These are phyloP conservation scores for Galeopterus variegatus DNA, from an alignment of 2,113 vertebrate genomes.

Conservation along the genomic window DNA sequence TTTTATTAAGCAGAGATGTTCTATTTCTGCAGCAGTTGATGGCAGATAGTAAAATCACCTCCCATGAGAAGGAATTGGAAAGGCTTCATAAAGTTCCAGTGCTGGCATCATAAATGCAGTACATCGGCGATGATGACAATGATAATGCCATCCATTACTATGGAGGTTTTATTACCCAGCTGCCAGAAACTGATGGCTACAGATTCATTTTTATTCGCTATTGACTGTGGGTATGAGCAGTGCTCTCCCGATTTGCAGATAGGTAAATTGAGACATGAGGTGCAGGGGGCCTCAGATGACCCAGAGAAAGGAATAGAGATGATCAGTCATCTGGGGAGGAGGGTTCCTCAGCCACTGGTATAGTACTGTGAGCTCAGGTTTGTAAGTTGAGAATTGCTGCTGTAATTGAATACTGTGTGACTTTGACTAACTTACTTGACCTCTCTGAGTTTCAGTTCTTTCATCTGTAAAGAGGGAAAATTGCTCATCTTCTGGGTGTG, in stretches of 20 bases:
- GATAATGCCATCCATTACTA: accelerated
- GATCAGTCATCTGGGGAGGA: not conserved
- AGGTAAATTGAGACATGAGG: not conserved
- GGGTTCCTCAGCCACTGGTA: not conserved
- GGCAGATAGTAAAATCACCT: not conserved
- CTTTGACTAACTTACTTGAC: accelerated
- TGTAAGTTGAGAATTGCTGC: not conserved
- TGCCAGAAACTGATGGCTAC: accelerated
- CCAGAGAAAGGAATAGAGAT: not conserved
- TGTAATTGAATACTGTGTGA: accelerated
- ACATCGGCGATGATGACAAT: accelerated
- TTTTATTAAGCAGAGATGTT: not conserved
- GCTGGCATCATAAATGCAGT: not conserved
- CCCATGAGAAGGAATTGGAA: not conserved
- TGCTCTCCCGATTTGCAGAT: not conserved
- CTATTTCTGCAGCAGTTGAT: not conserved
- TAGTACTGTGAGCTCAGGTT: accelerated
- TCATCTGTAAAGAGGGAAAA: not conserved
- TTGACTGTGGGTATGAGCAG: accelerated
- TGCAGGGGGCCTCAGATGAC: not conserved
- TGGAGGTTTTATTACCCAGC: not conserved
- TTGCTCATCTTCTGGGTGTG: not conserved
- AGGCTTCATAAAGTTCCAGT: not conserved
- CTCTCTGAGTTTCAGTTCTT: not conserved
- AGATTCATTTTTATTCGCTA: not conserved